Evolutionary conservation across 2,113 vertebrate genomes (phyloP).

Genomic region (Aptenodytes forsteri): DNA sequence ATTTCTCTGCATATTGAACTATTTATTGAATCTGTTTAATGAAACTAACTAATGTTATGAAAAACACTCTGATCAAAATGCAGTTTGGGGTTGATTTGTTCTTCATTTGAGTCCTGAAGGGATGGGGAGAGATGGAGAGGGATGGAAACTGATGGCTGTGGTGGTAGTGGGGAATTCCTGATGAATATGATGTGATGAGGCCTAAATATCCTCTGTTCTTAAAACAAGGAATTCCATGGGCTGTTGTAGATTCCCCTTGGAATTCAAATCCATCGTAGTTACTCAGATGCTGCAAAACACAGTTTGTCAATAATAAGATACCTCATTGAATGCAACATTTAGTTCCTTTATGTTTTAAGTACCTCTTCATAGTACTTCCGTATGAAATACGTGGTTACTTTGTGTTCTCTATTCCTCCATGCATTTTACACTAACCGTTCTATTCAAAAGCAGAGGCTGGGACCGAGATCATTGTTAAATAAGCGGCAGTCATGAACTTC

Average conservation of each 20-base stretch:
- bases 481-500: neutral
- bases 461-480: neutral
- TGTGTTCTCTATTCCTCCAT: neutral
- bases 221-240: neutral
- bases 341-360: neutral
- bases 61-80: neutral
- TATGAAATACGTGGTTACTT: neutral
- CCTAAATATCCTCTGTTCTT: neutral
- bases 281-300: neutral
- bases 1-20: neutral
- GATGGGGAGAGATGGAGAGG: neutral
- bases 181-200: neutral
- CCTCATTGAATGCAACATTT: neutral
- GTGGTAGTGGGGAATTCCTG: neutral
- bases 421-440: neutral
- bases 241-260: neutral
- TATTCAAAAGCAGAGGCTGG: neutral
- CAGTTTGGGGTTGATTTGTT: neutral
- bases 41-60: neutral
- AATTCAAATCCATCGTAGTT: neutral
- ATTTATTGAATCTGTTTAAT: neutral
- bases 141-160: neutral
- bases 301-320: neutral
- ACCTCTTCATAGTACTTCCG: neutral
- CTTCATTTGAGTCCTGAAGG: fast-evolving